Evolutionary conservation across 2,113 vertebrate genomes (phyloP), one percentile per base, ranked within the genome.

Genomic region (Sapajus apella): DNA sequence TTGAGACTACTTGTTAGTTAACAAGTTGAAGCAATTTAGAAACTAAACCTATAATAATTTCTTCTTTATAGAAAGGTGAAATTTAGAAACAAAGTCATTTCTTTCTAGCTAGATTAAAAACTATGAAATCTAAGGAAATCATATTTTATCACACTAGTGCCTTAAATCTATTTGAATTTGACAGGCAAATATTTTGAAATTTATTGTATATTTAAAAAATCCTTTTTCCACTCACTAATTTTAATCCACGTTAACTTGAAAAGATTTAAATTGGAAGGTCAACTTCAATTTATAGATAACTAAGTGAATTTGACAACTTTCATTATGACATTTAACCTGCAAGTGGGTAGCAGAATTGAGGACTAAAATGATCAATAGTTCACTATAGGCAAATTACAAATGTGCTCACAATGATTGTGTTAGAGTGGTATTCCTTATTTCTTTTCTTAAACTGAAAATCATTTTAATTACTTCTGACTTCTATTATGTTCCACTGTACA

Each of bases 181-280:
- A 20, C 3, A 83, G 52, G 37, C 77, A 91, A 93, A 81, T 89
- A 83, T 73, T 90, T 94, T 94, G 23, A 79, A 82, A 87, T 7
- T 90, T 90, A 32, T 68, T 88, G 4, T 72, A 76, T 27, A 80
- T 68, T 79, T 83, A 92, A 94, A 40, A 94, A 81, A 73, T 86
- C 2, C 3, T 70, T 89, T 76, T 80, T 73, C 3, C 50, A 72
- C 23, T 50, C 35, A 93, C 23, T 88, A 81, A 81, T 94, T 86
- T 75, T 70, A 94, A 92, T 85, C 27, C 66, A 82, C 66, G 87
- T 64, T 89, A n/a, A 87, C 80, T 93, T 96, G 61, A 95, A 97
- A 94, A 87, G 32, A n/a, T 64, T 97, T 90, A 94, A 91, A 96
- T 89, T 55, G 68, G 61, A 88, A 98, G 91, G 92, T 96, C 91